These are phyloP conservation scores for Muricea muricata DNA, from an alignment of 92 coral and sea anemone genomes.

Conservation along the genomic window DNA sequence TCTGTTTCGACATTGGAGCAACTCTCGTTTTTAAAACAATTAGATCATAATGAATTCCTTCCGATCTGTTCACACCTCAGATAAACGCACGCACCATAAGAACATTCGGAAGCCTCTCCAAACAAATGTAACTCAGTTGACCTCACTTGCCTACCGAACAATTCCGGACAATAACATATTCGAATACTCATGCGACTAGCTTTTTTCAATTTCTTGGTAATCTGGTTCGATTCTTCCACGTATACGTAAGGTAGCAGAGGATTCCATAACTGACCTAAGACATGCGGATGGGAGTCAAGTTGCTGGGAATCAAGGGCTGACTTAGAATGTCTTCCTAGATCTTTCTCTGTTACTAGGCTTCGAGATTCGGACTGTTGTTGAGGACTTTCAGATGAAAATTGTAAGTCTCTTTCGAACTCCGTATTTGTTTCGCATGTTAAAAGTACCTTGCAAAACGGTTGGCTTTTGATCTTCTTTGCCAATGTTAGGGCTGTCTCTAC, in stretches of 20 bases:
- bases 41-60: neutral
- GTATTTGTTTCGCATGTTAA: conserved; percentile 8
- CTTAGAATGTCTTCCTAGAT: neutral
- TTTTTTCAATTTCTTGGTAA: neutral
- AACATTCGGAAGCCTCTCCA: neutral
- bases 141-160: neutral
- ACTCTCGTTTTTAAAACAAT: conserved; percentile 29
- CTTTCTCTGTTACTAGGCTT: neutral
- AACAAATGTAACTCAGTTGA: neutral
- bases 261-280: conserved; percentile 44
- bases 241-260: neutral
- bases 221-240: neutral
- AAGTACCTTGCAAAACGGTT: neutral
- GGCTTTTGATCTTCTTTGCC: conserved; percentile 32
- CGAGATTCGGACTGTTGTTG: neutral
- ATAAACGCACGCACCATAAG: neutral
- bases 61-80: neutral
- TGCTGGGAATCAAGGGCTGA: neutral
- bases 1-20: conserved; percentile 49
- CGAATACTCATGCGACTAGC: neutral
- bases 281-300: neutral
- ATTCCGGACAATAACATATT: neutral
- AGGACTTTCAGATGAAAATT: neutral
- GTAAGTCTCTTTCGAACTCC: neutral
- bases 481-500: conserved; percentile 32